Evolutionary conservation across 2,797 vertebrate genomes (phyloP).

Genomic region (Esox lucius): DNA sequence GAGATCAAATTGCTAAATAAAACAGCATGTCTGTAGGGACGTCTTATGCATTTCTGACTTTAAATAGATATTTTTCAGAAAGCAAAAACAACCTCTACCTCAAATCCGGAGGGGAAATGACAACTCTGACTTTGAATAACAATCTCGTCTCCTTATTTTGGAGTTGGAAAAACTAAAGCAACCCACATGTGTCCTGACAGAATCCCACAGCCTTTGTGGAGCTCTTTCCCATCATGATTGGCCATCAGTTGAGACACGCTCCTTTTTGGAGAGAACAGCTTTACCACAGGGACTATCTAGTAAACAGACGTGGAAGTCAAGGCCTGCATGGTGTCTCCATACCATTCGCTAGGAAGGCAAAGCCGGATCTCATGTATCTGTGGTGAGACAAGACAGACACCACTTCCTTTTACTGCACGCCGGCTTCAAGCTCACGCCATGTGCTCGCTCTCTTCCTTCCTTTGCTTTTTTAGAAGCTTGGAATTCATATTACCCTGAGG

Average conservation of each 20-base stretch:
- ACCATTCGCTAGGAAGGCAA: slow-evolving; percentile 73
- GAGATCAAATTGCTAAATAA: background rate
- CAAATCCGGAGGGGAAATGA: slow-evolving; percentile 23
- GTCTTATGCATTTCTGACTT: background rate
- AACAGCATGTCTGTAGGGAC: background rate
- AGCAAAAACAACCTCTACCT: slow-evolving; percentile 12
- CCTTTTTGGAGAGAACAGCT: slow-evolving; percentile 49
- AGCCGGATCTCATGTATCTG: slow-evolving; percentile 79
- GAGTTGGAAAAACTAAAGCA: slow-evolving; percentile 29
- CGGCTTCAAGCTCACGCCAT: slow-evolving; percentile 71
- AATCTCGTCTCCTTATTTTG: slow-evolving; percentile 47
- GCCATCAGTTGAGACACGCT: slow-evolving; percentile 72
- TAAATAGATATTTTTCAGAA: slow-evolving; percentile 26
- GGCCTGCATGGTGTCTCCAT: slow-evolving; percentile 75
- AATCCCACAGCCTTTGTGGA: slow-evolving; percentile 51
- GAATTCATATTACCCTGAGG: slow-evolving; percentile 73
- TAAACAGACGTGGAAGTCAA: slow-evolving; percentile 77
- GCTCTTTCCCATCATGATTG: slow-evolving; percentile 72
- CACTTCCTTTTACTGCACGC: slow-evolving; percentile 79
- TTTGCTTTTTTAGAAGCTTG: slow-evolving; percentile 60
- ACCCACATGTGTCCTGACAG: slow-evolving; percentile 50
- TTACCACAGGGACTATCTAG: slow-evolving; percentile 63
- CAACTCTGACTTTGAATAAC: slow-evolving; percentile 43
- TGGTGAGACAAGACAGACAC: slow-evolving; percentile 78
- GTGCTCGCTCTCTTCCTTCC: slow-evolving; percentile 64